Evolutionary conservation across 2,888 invertebrate genomes (phyloP).

Genomic region (Hyposoter dolosus): DNA sequence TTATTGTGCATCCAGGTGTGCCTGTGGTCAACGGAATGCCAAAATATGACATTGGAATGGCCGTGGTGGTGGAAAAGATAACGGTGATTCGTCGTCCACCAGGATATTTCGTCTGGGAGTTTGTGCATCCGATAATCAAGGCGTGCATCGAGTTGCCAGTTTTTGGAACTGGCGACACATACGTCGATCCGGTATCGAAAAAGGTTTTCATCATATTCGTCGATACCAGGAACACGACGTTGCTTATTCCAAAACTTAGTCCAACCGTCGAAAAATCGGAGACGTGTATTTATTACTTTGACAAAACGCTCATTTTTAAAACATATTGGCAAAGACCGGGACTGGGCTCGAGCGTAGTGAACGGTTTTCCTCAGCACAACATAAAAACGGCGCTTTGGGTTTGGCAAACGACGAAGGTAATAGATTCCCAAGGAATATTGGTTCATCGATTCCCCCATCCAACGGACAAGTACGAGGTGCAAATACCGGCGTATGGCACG

Average conservation of each 20-base stretch:
- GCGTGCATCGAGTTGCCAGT: background rate
- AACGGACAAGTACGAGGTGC: background rate
- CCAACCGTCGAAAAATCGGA: background rate
- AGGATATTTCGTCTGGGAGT: background rate
- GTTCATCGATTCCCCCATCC: conserved; percentile 45
- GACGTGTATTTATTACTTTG: background rate
- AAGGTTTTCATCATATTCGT: background rate
- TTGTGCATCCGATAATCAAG: background rate
- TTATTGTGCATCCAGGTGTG: background rate
- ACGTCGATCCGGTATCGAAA: background rate
- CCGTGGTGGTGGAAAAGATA: background rate
- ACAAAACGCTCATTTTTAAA: background rate
- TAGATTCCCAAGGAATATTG: background rate
- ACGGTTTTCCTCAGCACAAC: background rate
- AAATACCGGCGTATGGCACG: conserved; percentile 16
- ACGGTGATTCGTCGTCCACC: background rate
- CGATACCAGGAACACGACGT: background rate
- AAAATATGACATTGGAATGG: background rate
- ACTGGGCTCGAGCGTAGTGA: background rate
- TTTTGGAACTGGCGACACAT: background rate
- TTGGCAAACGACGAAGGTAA: background rate
- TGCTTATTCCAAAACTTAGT: background rate
- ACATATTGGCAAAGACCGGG: background rate
- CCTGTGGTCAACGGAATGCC: background rate
- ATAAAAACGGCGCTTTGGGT: background rate